These are phyloP conservation scores for Thysanoteuthis rhombus DNA, from an alignment of 2,888 invertebrate species.

Conservation along the genomic window DNA sequence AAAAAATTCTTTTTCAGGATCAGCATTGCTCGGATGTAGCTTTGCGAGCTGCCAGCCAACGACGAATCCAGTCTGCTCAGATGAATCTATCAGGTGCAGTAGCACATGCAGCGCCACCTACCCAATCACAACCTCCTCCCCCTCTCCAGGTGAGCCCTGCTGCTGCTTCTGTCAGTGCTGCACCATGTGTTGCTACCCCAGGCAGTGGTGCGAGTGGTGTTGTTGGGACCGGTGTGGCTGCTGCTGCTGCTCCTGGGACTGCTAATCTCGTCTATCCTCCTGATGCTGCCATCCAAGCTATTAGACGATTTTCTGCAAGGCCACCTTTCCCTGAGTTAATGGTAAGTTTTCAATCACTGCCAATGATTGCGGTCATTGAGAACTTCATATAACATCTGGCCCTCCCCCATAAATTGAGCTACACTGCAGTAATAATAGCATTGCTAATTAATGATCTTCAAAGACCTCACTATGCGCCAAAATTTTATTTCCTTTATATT, in stretches of 20 bases:
- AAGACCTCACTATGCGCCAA: background rate
- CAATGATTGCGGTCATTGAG: constrained; percentile 29
- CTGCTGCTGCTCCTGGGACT: constrained; percentile 58
- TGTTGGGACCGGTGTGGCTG: constrained; percentile 32
- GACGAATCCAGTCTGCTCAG: constrained; percentile 73
- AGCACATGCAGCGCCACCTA: constrained; percentile 31
- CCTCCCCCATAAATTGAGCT: background rate
- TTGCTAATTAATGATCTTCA: background rate
- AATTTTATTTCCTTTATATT: background rate
- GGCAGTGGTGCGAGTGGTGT: constrained; percentile 29
- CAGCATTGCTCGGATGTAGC: constrained; percentile 88
- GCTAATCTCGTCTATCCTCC: constrained; percentile 86
- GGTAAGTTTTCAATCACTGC: constrained; percentile 49
- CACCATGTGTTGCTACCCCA: constrained; percentile 54
- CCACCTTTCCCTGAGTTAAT: constrained; percentile 64
- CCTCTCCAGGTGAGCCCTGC: constrained; percentile 24
- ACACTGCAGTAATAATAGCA: background rate
- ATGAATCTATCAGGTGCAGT: constrained; percentile 45
- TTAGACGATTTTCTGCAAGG: constrained; percentile 87
- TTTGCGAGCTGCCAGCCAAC: constrained; percentile 75
- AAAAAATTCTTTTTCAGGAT: constrained; percentile 71
- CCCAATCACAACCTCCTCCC: constrained; percentile 67
- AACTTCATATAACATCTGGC: constrained; percentile 22
- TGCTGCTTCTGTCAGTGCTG: background rate
- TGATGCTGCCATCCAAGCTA: constrained; percentile 95